A percentile compares a stretch with the other conserved stretches of the same genome.
phyloP scores from a whole-genome alignment of 1,140 invertebrate species.

The Nomia melanderi region DNA sequence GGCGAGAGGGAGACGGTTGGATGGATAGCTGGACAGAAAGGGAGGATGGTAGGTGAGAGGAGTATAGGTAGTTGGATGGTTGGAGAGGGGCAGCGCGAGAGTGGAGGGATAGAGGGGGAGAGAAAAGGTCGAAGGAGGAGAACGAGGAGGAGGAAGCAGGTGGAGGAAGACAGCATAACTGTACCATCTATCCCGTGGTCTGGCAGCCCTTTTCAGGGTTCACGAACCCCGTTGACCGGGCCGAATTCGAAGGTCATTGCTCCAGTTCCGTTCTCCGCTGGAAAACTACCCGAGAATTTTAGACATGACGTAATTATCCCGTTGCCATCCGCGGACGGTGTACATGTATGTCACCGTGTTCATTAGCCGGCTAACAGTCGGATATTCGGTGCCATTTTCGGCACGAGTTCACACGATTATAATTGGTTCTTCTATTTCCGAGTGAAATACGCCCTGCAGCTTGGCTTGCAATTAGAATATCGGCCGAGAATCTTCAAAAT shows the following conservation, averaged over 20 bases:
- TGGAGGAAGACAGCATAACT: conserved; percentile 69
- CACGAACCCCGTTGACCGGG: conserved; percentile 65
- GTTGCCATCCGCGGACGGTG: not conserved
- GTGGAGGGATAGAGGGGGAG: not conserved
- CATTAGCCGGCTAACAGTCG: not conserved
- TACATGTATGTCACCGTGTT: not conserved
- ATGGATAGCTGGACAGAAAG: too few relatives aligned
- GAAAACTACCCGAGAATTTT: conserved; percentile 8
- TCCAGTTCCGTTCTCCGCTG: conserved; percentile 50
- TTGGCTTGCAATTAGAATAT: too few relatives aligned
- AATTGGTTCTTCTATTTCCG: too few relatives aligned
- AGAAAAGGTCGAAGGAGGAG: not conserved
- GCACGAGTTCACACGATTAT: too few relatives aligned
- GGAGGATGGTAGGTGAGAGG: too few relatives aligned
- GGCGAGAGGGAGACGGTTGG: too few relatives aligned
- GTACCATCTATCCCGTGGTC: conserved; percentile 67
- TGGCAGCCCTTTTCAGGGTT: conserved; percentile 63
- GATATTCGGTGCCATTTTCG: not conserved
- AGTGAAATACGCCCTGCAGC: too few relatives aligned
- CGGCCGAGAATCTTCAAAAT: too few relatives aligned
- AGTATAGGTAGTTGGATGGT: too few relatives aligned
- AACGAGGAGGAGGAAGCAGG: conserved; percentile 54
- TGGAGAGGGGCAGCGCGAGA: too few relatives aligned
- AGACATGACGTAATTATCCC: conserved; percentile 35
- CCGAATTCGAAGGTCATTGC: conserved; percentile 72